These are phyloP conservation scores for Phrynosoma platyrhinos DNA, from an alignment of 2,113 vertebrate species.

Conservation along the genomic window DNA sequence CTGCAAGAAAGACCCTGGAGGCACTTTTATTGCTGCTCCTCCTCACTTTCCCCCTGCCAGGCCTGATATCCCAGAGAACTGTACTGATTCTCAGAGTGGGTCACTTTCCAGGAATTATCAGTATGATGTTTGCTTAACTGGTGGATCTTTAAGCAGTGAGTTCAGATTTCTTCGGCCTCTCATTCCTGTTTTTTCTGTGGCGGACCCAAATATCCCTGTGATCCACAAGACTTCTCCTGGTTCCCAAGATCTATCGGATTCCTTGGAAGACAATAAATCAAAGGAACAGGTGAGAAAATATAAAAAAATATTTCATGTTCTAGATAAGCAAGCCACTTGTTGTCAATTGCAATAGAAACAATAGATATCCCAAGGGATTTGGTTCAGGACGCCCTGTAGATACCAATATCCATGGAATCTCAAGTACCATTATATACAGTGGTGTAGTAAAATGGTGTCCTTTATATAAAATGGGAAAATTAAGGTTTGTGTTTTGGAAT, in stretches of 20 bases:
- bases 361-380: no score
- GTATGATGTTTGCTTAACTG: conserved; percentile 69
- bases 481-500: no score
- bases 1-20: conserved; percentile 51
- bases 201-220: conserved; percentile 39
- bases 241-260: background rate
- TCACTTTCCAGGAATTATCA: conserved; percentile 56
- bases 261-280: background rate
- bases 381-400: no score
- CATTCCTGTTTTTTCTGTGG: conserved; percentile 69
- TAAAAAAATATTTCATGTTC: no score
- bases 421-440: no score
- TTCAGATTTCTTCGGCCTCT: conserved; percentile 73
- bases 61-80: conserved; percentile 2
- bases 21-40: conserved; percentile 32
- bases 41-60: conserved; percentile 13
- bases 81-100: conserved; percentile 24
- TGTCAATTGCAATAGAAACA: no score
- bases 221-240: conserved; percentile 34
- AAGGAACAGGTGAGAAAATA: background rate
- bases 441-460: no score
- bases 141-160: conserved; percentile 72
- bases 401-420: no score
- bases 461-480: no score
- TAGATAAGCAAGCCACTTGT: no score